Evolutionary conservation across 2,113 vertebrate species (phyloP).

Genomic region (Bucco capensis): DNA sequence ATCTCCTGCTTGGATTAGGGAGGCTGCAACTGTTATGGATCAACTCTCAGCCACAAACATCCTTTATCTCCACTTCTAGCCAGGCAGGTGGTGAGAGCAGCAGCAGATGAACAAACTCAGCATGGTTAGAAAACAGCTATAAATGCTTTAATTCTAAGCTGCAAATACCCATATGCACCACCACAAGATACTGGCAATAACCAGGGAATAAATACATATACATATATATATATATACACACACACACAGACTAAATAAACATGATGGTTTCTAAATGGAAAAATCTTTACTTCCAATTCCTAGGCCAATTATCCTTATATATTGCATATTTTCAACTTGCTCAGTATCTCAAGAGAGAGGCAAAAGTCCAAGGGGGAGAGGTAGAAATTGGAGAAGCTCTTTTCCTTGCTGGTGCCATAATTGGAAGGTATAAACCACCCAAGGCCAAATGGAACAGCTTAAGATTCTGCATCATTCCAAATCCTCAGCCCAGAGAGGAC

Average conservation of each 20-base stretch:
- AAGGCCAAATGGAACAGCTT: neutral
- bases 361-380: neutral
- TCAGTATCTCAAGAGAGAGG: neutral
- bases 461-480: neutral
- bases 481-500: neutral
- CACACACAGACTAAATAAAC: rapidly evolving
- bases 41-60: too few relatives aligned
- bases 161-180: rapidly evolving
- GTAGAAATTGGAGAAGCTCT: neutral
- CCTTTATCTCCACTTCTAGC: too few relatives aligned
- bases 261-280: neutral
- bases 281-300: neutral
- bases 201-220: neutral
- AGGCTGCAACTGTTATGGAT: too few relatives aligned
- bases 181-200: neutral
- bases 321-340: neutral
- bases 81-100: neutral
- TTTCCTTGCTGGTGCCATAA: neutral
- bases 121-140: neutral
- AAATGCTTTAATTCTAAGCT: neutral
- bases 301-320: neutral
- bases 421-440: neutral
- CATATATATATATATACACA: too few relatives aligned
- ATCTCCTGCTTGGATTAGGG: too few relatives aligned
- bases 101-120: neutral